Evolutionary conservation across 92 coral and sea anemone species (phyloP), one percentile per base, ranked within the genome.

Genomic region (Blastomussa wellsi): DNA sequence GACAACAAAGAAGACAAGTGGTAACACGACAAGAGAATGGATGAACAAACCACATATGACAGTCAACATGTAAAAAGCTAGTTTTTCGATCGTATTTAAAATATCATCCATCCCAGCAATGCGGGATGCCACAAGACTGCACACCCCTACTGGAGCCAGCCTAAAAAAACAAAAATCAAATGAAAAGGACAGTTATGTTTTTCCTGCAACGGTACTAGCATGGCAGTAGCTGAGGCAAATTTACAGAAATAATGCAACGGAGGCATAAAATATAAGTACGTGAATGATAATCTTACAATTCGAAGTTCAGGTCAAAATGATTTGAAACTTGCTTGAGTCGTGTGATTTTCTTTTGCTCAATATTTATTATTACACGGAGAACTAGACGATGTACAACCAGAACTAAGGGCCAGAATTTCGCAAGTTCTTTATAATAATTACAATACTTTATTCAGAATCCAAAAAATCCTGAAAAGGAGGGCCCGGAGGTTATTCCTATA

Each of bases 81-180:
- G 81, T 64, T 86, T 88, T 80, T 72, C 77, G 13, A 91, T 82
- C 0, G 91, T 80, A 33, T 79, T 47, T 31, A 81, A 80, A 42
- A 93, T 89, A 83, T 91, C 88, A 37, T 91, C 90, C 97, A 93
- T 91, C 14, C 77, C 90, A 52, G 89, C 97, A 22, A 93, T 84
- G n/a, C 92, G 86, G 11, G 92, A 84, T 39, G 97, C 97, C 19
- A 93, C 90, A 59, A 93, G 76, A 76, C 97, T 93, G 74, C 92
- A 91, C 64, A 93, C 92, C 33, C 94, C 97, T 20, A 93, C 24
- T 3, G 97, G 97, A 15, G 94, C 88, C 33, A 84, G 55, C 97
- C 97, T 92, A 31, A 5, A 12, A 48, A 44, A 6, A 12, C 55
- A 51, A 51, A 51, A 17, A 2, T 35, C n/a, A n/a, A n/a, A 17